Base-by-base conservation (phyloP, 92 coral and sea anemone species). In the Umimayanthus chanpuru region DNA sequence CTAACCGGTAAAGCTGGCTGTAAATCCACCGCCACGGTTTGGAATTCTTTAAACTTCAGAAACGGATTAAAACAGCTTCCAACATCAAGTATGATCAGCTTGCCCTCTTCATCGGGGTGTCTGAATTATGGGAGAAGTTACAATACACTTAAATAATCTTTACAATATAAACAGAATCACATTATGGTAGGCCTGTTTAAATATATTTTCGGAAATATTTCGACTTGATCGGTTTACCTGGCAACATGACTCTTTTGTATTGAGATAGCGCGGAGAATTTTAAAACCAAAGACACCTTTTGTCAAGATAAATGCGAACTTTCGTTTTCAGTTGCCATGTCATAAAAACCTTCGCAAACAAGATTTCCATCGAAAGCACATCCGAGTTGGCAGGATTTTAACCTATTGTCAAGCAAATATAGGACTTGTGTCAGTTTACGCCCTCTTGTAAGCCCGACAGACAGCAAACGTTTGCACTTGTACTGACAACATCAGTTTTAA, bases 41-140 rank as follows among this genome's bases (percentile, higher is more conserved):
- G 20, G 78, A 97, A 85, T 73, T 93, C 97, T 84, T 90, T 44
- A 85, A 78, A 94, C 29, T 40, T 89, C 12, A 71, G 64, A 78
- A 97, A 97, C 38, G 99, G 99, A 90, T 97, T 91, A 81, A 94
- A 97, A 82, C 99, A 97, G 91, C 99, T 97, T 41, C 99, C 99
- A 79, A 97, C 99, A 94, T 97, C 99, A 82, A 97, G 92, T 32
- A 93, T 92, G 49, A 90, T 71, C 32, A 95, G 90, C 85, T 94
- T 97, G 72, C 73, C 89, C 50, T 71, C 85, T 64, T 76, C 85
- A 20, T 76, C 32, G 25, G 88, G 88, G 30, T 81, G 81, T 67
- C 88, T 84, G 86, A n/a, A 6, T 20, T 65, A 9, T 88, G 12
- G 55, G 66, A 39, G 28, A 56, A 76, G 81, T 28, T 32, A 68